phyloP scores from a whole-genome alignment of 2,113 vertebrate genomes.

The Cromileptes altivelis region DNA sequence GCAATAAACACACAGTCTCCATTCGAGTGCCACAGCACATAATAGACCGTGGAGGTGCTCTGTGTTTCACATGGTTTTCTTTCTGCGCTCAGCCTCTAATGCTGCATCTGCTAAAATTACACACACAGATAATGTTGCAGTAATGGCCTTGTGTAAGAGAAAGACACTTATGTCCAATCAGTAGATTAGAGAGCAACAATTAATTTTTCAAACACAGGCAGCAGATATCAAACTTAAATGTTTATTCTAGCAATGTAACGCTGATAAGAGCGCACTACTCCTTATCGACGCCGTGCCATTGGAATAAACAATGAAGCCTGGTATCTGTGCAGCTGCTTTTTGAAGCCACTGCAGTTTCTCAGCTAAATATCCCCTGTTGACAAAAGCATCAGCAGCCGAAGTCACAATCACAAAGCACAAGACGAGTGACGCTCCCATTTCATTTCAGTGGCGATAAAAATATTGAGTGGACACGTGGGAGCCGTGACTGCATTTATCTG shows the following conservation, averaged over 20 bases:
- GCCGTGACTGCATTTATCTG: conserved; percentile 2
- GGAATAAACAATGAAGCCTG: conserved; percentile 45
- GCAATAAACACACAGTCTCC: conserved; percentile 39
- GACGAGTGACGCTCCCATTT: conserved; percentile 5
- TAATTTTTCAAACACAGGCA: conserved; percentile 47
- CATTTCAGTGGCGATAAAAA: conserved; percentile 16
- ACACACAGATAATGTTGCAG: conserved; percentile 10
- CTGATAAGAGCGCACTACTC: conserved; percentile 18
- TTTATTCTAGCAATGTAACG: conserved; percentile 25
- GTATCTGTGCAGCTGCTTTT: neutral
- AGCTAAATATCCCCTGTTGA: conserved; percentile 6
- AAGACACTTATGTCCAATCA: neutral
- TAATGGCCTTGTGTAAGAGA: neutral
- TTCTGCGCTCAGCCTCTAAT: conserved; percentile 16
- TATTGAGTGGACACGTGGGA: conserved; percentile 9
- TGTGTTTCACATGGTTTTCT: conserved; percentile 34
- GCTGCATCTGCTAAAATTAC: conserved; percentile 25
- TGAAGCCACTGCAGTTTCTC: neutral
- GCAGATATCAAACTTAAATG: conserved; percentile 18
- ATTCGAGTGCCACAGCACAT: conserved; percentile 30
- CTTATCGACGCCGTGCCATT: conserved; percentile 24
- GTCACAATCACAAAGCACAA: conserved; percentile 22
- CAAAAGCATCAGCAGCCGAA: neutral
- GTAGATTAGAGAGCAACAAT: conserved; percentile 21
- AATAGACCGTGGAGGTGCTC: conserved; percentile 42